phyloP scores from a whole-genome alignment of 2,888 invertebrate genomes.

The Melinaea marsaeus region DNA sequence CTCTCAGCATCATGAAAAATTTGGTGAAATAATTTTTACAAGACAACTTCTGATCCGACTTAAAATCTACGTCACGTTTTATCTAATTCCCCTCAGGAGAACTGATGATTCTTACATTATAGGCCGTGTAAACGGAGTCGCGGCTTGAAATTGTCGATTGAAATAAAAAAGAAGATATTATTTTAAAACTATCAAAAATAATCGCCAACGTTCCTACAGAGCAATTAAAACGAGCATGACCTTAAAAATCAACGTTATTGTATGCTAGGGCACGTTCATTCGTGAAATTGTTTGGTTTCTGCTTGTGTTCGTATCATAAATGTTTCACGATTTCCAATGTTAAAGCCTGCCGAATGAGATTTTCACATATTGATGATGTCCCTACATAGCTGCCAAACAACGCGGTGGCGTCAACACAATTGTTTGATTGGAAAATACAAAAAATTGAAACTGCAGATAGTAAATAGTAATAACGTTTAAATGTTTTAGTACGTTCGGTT shows the following conservation, averaged over 20 bases:
- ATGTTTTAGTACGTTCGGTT: constrained; percentile 17
- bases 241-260: constrained; percentile 43
- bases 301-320: constrained; percentile 55
- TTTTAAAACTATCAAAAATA: constrained; percentile 23
- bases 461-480: constrained; percentile 36
- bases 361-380: constrained; percentile 71
- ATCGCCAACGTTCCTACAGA: constrained; percentile 28
- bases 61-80: too few species aligned
- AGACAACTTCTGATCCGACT: too few species aligned
- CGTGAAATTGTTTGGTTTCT: constrained; percentile 56
- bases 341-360: constrained; percentile 59
- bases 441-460: constrained; percentile 40
- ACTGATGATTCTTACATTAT: too few species aligned
- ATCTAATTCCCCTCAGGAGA: too few species aligned
- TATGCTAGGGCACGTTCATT: constrained; percentile 50
- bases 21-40: too few species aligned
- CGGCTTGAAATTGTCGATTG: too few species aligned
- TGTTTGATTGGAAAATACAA: constrained; percentile 58
- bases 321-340: constrained; percentile 56
- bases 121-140: too few species aligned
- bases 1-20: too few species aligned
- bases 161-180: constrained; percentile 17
- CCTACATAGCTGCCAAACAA: constrained; percentile 63
- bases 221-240: constrained; percentile 38
- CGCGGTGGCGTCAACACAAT: constrained; percentile 53